Evolutionary conservation across 2,888 invertebrate genomes (phyloP).

Genomic region (Chrysolina haemoptera): DNA sequence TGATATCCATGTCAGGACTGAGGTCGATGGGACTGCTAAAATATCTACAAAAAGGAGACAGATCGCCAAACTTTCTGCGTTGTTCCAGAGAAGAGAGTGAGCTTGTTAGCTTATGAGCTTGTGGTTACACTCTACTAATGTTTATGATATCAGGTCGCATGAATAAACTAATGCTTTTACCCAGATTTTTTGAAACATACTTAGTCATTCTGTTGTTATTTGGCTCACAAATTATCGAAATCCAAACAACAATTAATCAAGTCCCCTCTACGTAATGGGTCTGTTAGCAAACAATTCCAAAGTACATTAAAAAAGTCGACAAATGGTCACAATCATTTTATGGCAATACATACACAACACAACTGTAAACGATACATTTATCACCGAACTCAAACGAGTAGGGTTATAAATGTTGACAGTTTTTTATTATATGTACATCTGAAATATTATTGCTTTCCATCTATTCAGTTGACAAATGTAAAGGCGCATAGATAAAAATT

Average conservation of each 20-base stretch:
- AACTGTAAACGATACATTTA: constrained; percentile 18
- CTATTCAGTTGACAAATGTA: constrained; percentile 25
- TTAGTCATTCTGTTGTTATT: too few species aligned
- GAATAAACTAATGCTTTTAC: too few species aligned
- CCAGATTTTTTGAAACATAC: too few species aligned
- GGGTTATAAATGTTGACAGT: constrained; percentile 43
- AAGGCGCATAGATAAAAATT: constrained; percentile 21
- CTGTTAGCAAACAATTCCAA: constrained; percentile 38
- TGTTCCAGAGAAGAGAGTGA: too few species aligned
- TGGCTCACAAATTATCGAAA: too few species aligned
- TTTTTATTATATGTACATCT: constrained; percentile 39
- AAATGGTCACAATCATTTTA: constrained; percentile 34
- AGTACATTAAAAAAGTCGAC: constrained; percentile 44
- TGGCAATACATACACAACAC: constrained; percentile 12
- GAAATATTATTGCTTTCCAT: constrained; percentile 31
- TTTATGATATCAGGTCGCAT: too few species aligned
- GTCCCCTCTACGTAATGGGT: constrained; percentile 34
- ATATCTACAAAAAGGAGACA: too few species aligned
- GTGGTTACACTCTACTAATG: too few species aligned
- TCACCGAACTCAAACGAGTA: constrained; percentile 15
- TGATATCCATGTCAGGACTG: too few species aligned
- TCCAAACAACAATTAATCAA: constrained; percentile 21
- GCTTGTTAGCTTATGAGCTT: too few species aligned
- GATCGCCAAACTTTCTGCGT: too few species aligned
- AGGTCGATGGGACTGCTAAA: too few species aligned